Evolutionary conservation across 2,888 invertebrate genomes (phyloP).

Genomic region (Tenthredo mesomela): DNA sequence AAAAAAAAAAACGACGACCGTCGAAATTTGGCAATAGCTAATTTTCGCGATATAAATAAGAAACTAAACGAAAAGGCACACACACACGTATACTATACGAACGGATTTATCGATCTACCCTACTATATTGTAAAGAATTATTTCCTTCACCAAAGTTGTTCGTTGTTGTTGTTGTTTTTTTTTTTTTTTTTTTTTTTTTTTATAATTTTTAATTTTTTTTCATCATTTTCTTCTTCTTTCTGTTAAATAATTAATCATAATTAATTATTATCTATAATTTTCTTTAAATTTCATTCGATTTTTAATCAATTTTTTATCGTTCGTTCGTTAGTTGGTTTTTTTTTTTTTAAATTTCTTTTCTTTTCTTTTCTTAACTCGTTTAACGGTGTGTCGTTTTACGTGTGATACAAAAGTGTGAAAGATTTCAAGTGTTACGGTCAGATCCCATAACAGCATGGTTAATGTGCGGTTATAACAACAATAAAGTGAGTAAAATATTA

Average conservation of each 20-base stretch:
- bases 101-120: neutral
- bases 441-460: slow-evolving; percentile 25
- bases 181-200: neutral
- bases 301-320: neutral
- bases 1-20: neutral
- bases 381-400: slow-evolving; percentile 21
- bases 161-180: neutral
- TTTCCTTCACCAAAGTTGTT: neutral
- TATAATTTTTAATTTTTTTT: no score
- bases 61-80: neutral
- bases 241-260: neutral
- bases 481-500: slow-evolving; percentile 21
- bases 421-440: slow-evolving; percentile 10
- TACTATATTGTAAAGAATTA: neutral
- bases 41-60: neutral
- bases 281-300: neutral
- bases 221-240: no score
- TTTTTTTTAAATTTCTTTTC: neutral
- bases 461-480: slow-evolving; percentile 24
- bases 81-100: neutral
- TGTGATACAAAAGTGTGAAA: neutral
- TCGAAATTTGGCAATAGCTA: neutral
- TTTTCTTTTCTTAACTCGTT: neutral
- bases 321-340: neutral
- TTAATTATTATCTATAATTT: neutral